Base-by-base conservation (phyloP, 2,797 vertebrate species). In the Ispidina picta region DNA sequence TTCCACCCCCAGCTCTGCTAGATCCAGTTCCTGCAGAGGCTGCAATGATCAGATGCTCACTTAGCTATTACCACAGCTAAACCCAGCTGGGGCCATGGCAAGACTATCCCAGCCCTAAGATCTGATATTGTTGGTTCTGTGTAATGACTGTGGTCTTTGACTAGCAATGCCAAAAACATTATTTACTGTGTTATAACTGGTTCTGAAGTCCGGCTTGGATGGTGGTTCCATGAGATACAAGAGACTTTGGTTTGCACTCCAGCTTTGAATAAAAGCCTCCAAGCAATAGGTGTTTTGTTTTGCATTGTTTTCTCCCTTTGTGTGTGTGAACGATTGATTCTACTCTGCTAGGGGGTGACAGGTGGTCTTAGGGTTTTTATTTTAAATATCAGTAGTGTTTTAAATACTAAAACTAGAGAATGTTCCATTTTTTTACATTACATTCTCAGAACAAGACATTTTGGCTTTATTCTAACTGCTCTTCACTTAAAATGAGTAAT, bases 341-440 rank as follows among this genome's bases (percentile, higher is more conserved):
- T 37, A 4, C 6, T 29, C 16, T 5, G 1, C 1, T 44, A 12
- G 10, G 16, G 33, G 17, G 48, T 52, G 19, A 62, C 12, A 8
- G 6, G 9, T 56, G 3, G 11, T 14, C 74, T 78, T 39, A 59
- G 17, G 8, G 33, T 8, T 44, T 72, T 60, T 52, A 4, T 48
- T 81, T 84, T 19, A 41, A 49, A 22, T 68, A 29, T 25, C 10
- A 68, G 1, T n/a, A 8, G 9, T 52, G 29, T 54, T 74, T 78
- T 75, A 44, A 51, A 28, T 51, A 51, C 26, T 16, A 51, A 4
- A 4, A 10, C 12, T 48, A 43, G 8, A 39, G 8, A 48, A 52
- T 17, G 2, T 28, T 71, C 2, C 0, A 1, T 15, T 33, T 74
- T 62, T 62, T 63, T 51, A 39, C 1, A 7, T 21, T 13, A 49